Evolutionary conservation across 2,113 vertebrate genomes (phyloP), one percentile per base, ranked within the genome.

Genomic region (Alexandromys fortis): DNA sequence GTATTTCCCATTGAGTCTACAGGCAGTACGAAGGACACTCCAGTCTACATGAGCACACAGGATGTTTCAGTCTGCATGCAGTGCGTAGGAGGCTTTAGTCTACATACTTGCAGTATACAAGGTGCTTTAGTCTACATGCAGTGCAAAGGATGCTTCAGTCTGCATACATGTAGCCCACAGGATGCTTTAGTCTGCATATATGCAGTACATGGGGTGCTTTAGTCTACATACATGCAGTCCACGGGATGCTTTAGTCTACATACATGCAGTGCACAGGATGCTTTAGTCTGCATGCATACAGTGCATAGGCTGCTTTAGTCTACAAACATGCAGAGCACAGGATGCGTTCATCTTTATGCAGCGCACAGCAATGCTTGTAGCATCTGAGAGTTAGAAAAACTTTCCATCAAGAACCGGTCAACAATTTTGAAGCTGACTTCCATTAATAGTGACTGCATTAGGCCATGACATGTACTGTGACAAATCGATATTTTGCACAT

Each of bases 401-500:
- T 55, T 42, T 90, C 47, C 63, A 45, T 11, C 63, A 88, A 96
- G 68, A 87, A 75, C 49, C 3, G 11, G 12, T 61, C 47, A 96
- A 12, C 68, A 33, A 73, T 52, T 78, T 33, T 77, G 30, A 67
- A 92, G 67, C 82, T 78, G 86, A 94, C 30, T 92, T 91, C 47
- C 63, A 63, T 96, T 61, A 95, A 52, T 33, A 86, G 61, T 72
- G 65, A 90, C 65, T 76, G 4, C 61, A 30, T 85, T 76, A 77
- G 76, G 38, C 86, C 72, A 61, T 86, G 65, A 47, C 4, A 72
- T 38, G 68, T 72, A 33, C 68, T 85, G 61, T 81, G 87, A 94
- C 45, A 92, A 93, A 93, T 90, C 26, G 28, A 85, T 96, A 92
- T 81, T 81, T 61, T 85, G 78, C 49, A 90, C 45, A 24, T 86